phyloP scores from a whole-genome alignment of 1,140 invertebrate species.

The Hycleus cichorii region DNA sequence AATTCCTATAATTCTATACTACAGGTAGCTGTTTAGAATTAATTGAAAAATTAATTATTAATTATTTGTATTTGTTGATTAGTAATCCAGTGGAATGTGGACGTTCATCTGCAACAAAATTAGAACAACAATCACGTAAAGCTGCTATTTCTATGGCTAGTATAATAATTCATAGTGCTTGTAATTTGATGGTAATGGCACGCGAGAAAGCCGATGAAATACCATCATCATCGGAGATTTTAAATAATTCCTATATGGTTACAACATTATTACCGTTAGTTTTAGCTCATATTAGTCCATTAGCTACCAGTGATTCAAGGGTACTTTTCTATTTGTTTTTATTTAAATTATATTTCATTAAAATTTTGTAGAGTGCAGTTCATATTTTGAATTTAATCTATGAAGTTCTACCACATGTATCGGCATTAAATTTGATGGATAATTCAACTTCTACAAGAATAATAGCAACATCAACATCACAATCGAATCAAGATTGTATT shows the following conservation, averaged over 20 bases:
- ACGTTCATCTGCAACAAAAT: constrained; percentile 56
- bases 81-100: constrained; percentile 60
- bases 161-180: constrained; percentile 64
- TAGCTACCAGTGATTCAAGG: constrained; percentile 73
- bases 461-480: constrained; percentile 19
- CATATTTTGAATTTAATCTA: constrained; percentile 85
- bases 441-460: constrained; percentile 18
- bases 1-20: constrained; percentile 90
- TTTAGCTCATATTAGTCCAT: constrained; percentile 71
- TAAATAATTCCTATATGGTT: constrained; percentile 51
- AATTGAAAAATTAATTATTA: neutral
- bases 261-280: constrained; percentile 70
- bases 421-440: constrained; percentile 69
- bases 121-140: constrained; percentile 64
- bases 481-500: constrained; percentile 22
- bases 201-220: constrained; percentile 54
- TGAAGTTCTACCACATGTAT: constrained; percentile 83
- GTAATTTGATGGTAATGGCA: constrained; percentile 63
- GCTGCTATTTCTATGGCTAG: constrained; percentile 64
- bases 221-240: constrained; percentile 47
- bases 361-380: constrained; percentile 64
- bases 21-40: constrained; percentile 43
- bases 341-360: neutral
- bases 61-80: constrained; percentile 10
- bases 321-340: constrained; percentile 43